Evolutionary conservation across 2,888 invertebrate genomes (phyloP).

Genomic region (Nephrocerus scutellatus): DNA sequence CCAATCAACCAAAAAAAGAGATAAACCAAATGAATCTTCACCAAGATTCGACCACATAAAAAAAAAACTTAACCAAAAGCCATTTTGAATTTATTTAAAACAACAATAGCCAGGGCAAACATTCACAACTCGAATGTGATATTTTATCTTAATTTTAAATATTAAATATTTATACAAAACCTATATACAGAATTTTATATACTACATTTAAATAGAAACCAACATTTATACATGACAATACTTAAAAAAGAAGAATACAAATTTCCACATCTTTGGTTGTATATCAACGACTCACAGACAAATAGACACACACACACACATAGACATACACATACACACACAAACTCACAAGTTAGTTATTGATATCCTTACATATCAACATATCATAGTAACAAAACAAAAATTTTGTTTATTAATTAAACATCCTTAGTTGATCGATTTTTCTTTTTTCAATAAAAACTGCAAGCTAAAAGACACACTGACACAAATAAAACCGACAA

Average conservation of each 20-base stretch:
- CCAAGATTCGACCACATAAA: slow-evolving; percentile 14
- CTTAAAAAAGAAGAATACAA: slow-evolving; percentile 22
- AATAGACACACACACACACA: no score
- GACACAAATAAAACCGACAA: not conserved
- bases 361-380: no score
- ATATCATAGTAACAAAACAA: no score
- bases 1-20: slow-evolving; percentile 19
- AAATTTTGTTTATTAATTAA: no score
- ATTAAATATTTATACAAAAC: slow-evolving; percentile 30
- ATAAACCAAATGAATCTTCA: slow-evolving; percentile 20
- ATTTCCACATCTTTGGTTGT: not conserved
- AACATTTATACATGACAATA: slow-evolving; percentile 28
- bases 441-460: not conserved
- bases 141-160: slow-evolving; percentile 39
- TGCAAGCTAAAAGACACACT: not conserved
- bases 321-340: no score
- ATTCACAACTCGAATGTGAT: slow-evolving; percentile 48
- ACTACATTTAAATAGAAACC: not conserved
- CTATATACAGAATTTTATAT: no score
- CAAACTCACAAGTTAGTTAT: no score
- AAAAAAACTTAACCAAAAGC: slow-evolving; percentile 26
- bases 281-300: no score
- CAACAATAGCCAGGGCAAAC: slow-evolving; percentile 47
- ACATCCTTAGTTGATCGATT: no score
- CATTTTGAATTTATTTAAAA: slow-evolving; percentile 40